Conservation (phyloP, 2,888 invertebrate genomes). For the Pardosa pseudoannulata region DNA sequence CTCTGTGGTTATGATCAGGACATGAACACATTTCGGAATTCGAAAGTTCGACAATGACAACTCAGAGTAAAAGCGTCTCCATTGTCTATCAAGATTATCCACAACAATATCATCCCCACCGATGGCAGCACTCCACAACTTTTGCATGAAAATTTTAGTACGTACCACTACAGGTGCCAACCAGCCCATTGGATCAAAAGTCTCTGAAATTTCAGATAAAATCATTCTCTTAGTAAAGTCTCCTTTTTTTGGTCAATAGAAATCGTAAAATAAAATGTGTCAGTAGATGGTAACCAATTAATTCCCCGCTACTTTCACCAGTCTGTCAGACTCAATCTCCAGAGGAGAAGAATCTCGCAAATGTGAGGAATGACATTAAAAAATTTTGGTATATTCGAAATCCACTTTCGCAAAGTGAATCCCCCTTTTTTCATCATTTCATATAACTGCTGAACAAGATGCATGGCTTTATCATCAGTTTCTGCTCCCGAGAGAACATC, state of each 20-base stretch:
- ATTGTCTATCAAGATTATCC: neutral
- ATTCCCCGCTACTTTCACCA: neutral
- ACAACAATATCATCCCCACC: neutral
- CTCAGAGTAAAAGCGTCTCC: neutral
- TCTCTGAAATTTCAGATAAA: neutral
- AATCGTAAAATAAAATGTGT: neutral
- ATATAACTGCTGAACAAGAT: neutral
- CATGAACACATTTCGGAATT: neutral
- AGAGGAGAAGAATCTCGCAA: neutral
- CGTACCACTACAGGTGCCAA: neutral
- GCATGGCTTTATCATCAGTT: neutral
- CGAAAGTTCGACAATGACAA: neutral
- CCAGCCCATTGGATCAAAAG: neutral
- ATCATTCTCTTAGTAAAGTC: neutral
- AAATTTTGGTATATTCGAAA: neutral
- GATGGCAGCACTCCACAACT: neutral
- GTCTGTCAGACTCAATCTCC: too few relatives aligned
- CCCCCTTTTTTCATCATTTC: neutral
- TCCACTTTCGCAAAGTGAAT: neutral
- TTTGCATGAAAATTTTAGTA: conserved; percentile 13
- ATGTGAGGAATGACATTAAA: neutral
- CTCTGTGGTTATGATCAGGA: neutral
- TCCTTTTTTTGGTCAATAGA: neutral
- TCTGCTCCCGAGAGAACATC: neutral
- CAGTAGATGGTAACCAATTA: neutral